Evolutionary conservation across 2,797 vertebrate species (phyloP), one percentile per base, ranked within the genome.

Genomic region (Hippoglossus hippoglossus): DNA sequence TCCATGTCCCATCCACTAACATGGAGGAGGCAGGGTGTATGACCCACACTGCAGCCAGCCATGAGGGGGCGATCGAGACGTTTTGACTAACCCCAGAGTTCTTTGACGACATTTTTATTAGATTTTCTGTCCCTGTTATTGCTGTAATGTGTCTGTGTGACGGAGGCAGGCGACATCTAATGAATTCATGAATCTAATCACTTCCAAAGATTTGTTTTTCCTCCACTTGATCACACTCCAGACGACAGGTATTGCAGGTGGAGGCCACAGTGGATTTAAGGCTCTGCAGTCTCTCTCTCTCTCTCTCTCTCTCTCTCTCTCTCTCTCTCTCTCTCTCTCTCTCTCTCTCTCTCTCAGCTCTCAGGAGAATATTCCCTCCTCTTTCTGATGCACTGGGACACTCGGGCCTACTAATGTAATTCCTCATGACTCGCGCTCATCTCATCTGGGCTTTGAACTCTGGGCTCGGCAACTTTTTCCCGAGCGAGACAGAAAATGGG

Each of bases 391-490:
- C 71, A 74, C 82, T 77, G 82, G 90, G 74, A 84, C 79, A 72
- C 77, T 69, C 75, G 60, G 76, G 76, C 61, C 83, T 10, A n/a
- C 82, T 89, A 91, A 88, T 89, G 90, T 82, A 84, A 91, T 91
- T 91, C 91, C 90, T 85, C n/a, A 19, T 62, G 73, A 89, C 81
- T 77, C 77, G 63, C 18, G 82, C 88, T 90, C 91, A 79, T 92
- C 91, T 91, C 91, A 92, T 92, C 88, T 82, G 77, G 66, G 89
- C 91, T 93, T 93, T 93, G 92, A 93, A 93, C 92, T 92, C 85
- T 74, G 75, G 82, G 83, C 83, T 91, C 46, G 31, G 74, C 78
- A 50, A 81, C 80, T 84, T 58, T 85, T 86, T 83, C 47, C 73
- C 73, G 79, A 85, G 75, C 60, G 75, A 84, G 77, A 86, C 88